phyloP scores from a whole-genome alignment of 2,797 vertebrate species.

The Phrynocephalus forsythii region DNA sequence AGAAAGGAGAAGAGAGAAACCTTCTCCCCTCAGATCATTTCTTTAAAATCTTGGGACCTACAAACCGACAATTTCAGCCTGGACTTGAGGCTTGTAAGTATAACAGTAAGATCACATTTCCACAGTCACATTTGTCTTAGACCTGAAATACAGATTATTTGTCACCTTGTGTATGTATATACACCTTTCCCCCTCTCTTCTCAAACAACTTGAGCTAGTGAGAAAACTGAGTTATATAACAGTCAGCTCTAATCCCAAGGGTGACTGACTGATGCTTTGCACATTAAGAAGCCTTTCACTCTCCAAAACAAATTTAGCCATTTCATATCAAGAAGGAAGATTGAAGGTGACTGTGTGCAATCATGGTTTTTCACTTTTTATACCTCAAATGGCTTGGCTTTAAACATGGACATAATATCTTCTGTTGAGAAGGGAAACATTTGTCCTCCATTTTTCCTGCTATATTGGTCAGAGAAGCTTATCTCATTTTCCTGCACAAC shows the following conservation, averaged over 20 bases:
- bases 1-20: too few species aligned
- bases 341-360: slow-evolving; percentile 21
- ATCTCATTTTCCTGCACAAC: too few species aligned
- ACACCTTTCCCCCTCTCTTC: neutral
- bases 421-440: slow-evolving; percentile 45
- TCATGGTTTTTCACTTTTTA: slow-evolving; percentile 30
- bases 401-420: slow-evolving; percentile 60
- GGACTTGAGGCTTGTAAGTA: neutral
- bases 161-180: neutral
- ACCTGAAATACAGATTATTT: fast-evolving
- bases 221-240: slow-evolving; percentile 6
- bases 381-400: neutral
- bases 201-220: fast-evolving
- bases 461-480: too few species aligned
- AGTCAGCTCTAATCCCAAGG: neutral
- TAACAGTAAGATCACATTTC: neutral
- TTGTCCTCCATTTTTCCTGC: neutral
- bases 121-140: fast-evolving
- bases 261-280: neutral
- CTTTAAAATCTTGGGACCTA: neutral
- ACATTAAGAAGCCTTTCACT: slow-evolving; percentile 17
- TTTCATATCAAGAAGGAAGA: slow-evolving; percentile 44
- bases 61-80: neutral
- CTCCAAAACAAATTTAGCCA: slow-evolving; percentile 39
- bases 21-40: too few species aligned